Percentiles rank a stretch among this genome's conserved stretches.
Evolutionary conservation across 2,888 invertebrate species (phyloP).

Genomic region (Diachrysia chrysitis): DNA sequence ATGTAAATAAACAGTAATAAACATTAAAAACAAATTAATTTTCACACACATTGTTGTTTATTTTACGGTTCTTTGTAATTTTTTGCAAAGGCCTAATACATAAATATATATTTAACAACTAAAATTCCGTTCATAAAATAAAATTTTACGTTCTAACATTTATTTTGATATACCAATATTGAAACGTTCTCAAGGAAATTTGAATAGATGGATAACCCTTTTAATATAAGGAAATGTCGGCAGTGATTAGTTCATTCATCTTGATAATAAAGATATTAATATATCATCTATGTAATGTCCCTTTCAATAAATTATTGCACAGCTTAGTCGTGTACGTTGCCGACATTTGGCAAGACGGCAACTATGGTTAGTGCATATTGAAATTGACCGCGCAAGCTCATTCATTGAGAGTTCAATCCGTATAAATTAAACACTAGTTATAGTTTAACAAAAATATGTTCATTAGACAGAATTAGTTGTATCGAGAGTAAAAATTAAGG

Average conservation of each 20-base stretch:
- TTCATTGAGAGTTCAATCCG: constrained; percentile 20
- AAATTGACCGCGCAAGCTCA: constrained; percentile 40
- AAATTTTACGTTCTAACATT: not conserved
- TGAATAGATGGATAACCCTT: constrained; percentile 15
- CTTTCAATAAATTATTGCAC: constrained; percentile 30
- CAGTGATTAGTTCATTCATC: constrained; percentile 45
- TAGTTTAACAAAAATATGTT: not conserved
- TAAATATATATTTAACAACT: not conserved
- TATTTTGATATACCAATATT: not conserved
- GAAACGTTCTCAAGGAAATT: constrained; percentile 6
- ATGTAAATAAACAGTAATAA: not conserved
- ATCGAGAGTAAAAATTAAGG: no score
- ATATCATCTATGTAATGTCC: constrained; percentile 22
- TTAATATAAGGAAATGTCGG: constrained; percentile 46
- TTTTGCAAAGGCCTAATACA: constrained; percentile 15
- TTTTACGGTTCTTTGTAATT: not conserved
- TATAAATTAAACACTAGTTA: constrained; percentile 14
- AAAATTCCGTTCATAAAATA: not conserved
- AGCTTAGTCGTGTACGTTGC: constrained; percentile 20
- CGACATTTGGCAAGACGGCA: constrained; percentile 8
- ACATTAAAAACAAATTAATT: not conserved
- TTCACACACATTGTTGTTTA: not conserved
- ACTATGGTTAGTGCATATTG: constrained; percentile 19
- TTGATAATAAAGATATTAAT: constrained; percentile 34
- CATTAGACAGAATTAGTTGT: not conserved